Base-by-base conservation (phyloP, 1,140 invertebrate species). In the Sminthurinus signatus region DNA sequence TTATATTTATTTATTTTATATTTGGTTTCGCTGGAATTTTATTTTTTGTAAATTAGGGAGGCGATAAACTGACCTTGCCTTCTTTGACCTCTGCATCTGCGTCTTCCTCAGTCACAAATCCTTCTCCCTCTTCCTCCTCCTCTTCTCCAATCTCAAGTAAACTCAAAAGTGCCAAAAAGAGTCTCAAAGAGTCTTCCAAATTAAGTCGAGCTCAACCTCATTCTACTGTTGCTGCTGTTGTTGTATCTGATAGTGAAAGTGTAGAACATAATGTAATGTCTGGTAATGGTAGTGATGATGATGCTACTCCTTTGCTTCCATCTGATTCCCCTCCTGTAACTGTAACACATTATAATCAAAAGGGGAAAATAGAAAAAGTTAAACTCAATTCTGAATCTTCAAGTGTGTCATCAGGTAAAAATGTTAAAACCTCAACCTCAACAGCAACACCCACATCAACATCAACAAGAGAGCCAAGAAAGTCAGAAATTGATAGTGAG, bases 61-160 rank as follows among this genome's bases (percentile, higher is more conserved):
- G 86, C 70, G 86, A 88, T 76, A 88, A 88, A 76, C 74, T 88
- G 74, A 88, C 86, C 44, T 76, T 88, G 15, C 32, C 15, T 54
- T 80, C 83, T 63, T 86, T 68, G 43, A 51, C 59, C 14, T 61
- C 59, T 25, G 50, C 50, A 2, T 32, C 39, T 15, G 5, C 57
- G 2, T 17, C 57, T 28, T 56, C 54, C 54, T 36, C 54, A 32
- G 23, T 39, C 36, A 56, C 10, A 10, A 8, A 27, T 28, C 39
- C 54, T 21, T 56, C 54, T 15, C 54, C 54, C 54, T 19, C 23
- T 3, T 12, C 56, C 21, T 36, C 28, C 14, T 57, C 54, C 8
- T 21, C 28, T 21, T 8, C 2, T n/a, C 23, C 54, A 10, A 21
- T 2, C 2, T 2, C 15, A 3, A 4, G 23, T 46, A 36, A 2